Evolutionary conservation across 2,797 vertebrate genomes (phyloP), one percentile per base, ranked within the genome.

Genomic region (Enteromius paludinosus): DNA sequence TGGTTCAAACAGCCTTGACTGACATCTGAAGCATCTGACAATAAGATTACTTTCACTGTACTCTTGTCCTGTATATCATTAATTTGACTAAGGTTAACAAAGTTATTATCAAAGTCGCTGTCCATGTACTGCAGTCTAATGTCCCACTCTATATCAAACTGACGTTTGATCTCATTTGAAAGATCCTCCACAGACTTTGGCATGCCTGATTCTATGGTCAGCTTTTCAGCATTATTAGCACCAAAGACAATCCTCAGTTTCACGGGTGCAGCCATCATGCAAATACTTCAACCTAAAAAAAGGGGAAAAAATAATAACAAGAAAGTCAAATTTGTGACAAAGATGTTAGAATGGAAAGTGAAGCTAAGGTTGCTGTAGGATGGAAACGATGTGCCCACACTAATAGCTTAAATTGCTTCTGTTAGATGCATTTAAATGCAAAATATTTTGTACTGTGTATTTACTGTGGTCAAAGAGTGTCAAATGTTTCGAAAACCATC

Each of bases 101-200:
- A 84, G 45, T 66, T 23, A 72, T 84, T 79, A 65, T 62, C 80
- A 54, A 80, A 80, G 14, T 84, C 77, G 35, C 18, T 62, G 35
- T 84, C 83, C 76, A 69, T 79, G 41, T 64, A 80, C 45, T 84
- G 76, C 30, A 79, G 83, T 72, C 75, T 84, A 49, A 84, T 71
- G 18, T 79, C 68, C 41, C 72, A 72, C 64, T 66, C 52, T 10
- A 79, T 41, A n/a, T 59, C 56, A 65, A 71, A 73, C 11, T 82
- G 49, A 59, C 17, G 7, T 74, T 74, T 82, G 38, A 82, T 61
- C 38, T 73, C 79, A 78, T 65, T 62, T 78, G 59, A 35, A 78
- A 78, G 54, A 65, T 61, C 76, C 35, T 62, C n/a, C 35, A 78
- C 76, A 65, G 62, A 61, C 28, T 62, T 41, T 45, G 56, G 52